Evolutionary conservation across 2,888 invertebrate genomes (phyloP).

Genomic region (Rhagonycha lutea): DNA sequence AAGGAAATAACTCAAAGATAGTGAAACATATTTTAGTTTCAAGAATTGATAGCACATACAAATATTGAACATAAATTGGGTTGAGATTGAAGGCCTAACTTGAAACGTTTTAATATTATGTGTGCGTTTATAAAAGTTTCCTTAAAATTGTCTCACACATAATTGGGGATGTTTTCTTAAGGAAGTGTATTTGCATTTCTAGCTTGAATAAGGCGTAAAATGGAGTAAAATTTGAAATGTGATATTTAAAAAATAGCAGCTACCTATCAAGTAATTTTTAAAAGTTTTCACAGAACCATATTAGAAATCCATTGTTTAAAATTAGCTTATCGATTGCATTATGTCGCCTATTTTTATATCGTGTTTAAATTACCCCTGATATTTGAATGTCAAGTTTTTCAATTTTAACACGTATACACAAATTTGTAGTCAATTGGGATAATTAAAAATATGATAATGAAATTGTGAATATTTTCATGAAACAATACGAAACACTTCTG

Average conservation of each 20-base stretch:
- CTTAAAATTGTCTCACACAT: background rate
- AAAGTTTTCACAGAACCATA: background rate
- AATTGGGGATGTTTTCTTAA: background rate
- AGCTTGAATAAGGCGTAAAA: no score
- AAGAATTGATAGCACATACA: no score
- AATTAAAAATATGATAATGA: background rate
- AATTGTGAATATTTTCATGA: background rate
- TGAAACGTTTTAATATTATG: background rate
- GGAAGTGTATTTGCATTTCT: background rate
- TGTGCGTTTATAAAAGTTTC: background rate
- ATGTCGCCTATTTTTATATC: background rate
- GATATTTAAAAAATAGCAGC: background rate
- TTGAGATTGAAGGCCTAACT: background rate
- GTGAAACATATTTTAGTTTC: no score
- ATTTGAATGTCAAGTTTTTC: constrained; percentile 4
- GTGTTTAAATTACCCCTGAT: background rate
- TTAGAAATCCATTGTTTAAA: background rate
- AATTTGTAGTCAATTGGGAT: background rate
- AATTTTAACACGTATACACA: background rate
- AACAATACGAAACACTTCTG: no score
- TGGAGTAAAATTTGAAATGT: background rate
- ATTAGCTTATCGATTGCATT: background rate
- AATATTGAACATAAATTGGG: no score
- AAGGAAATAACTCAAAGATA: no score
- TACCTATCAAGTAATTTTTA: background rate